Evolutionary conservation across 2,888 invertebrate species (phyloP).

Genomic region (Brachynemurus nebulosus): DNA sequence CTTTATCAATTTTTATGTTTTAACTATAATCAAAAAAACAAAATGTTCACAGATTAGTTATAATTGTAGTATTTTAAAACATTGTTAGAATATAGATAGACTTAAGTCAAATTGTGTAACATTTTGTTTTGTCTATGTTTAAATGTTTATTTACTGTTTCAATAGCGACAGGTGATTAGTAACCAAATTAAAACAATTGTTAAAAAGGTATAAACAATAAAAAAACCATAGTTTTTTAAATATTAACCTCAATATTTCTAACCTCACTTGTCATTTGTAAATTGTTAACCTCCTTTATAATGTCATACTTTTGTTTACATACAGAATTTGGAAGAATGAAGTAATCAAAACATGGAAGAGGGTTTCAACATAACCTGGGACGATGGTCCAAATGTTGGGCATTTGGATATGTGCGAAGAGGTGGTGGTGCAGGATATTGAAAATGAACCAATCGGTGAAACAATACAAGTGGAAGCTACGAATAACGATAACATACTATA

Average conservation of each 20-base stretch:
- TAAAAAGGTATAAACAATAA: too few relatives aligned
- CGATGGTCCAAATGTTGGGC: constrained; percentile 28
- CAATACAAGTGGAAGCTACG: constrained; percentile 18
- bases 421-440: constrained; percentile 30
- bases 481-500: constrained; percentile 22
- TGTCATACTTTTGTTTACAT: constrained; percentile 11
- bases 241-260: constrained; percentile 33
- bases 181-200: too few relatives aligned
- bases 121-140: too few relatives aligned
- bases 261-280: constrained; percentile 32
- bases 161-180: too few relatives aligned
- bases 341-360: constrained; percentile 26
- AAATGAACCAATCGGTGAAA: constrained; percentile 16
- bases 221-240: background rate
- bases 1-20: too few relatives aligned
- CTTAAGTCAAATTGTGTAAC: background rate
- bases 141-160: too few relatives aligned
- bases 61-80: too few relatives aligned
- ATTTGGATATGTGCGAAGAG: constrained; percentile 34
- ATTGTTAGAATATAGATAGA: background rate
- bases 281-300: constrained; percentile 23
- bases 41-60: too few relatives aligned
- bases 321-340: constrained; percentile 1
- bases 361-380: constrained; percentile 30
- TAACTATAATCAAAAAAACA: too few relatives aligned